Conservation (phyloP, 1,140 invertebrate genomes). For the Drosophila lacertosa region DNA sequence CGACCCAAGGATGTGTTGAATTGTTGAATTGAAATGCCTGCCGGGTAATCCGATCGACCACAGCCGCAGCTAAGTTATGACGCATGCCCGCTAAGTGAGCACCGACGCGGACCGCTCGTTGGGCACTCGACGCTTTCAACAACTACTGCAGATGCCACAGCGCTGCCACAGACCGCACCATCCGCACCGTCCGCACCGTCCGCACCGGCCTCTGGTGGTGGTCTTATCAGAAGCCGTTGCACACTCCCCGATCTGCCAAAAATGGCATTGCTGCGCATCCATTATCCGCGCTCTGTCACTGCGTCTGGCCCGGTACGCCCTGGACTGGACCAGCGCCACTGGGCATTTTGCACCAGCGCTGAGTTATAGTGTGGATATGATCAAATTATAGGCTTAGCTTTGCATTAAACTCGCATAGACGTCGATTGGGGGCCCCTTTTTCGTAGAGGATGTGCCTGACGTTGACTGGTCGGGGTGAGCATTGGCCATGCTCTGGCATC, state of each 20-base stretch:
- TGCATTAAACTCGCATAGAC: constrained; percentile 78
- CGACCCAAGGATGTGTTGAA: constrained; percentile 74
- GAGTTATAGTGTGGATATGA: constrained; percentile 82
- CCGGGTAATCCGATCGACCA: constrained; percentile 76
- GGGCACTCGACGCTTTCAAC: constrained; percentile 77
- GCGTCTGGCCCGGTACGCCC: constrained; percentile 36
- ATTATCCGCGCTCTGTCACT: constrained; percentile 76
- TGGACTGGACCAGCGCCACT: constrained; percentile 61
- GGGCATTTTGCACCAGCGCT: constrained; percentile 71
- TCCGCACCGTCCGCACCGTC: too few relatives aligned
- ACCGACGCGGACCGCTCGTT: constrained; percentile 27
- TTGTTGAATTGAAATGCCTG: constrained; percentile 82
- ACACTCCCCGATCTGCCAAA: constrained; percentile 75
- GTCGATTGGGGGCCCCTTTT: constrained; percentile 10
- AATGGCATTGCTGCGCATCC: constrained; percentile 79
- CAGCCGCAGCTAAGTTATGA: constrained; percentile 54
- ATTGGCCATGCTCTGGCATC: constrained; percentile 42
- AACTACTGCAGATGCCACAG: constrained; percentile 60
- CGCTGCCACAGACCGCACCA: too few relatives aligned
- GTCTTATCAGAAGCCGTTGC: constrained; percentile 81
- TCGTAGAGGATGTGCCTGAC: constrained; percentile 47
- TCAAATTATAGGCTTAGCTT: constrained; percentile 79
- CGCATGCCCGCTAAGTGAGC: constrained; percentile 68
- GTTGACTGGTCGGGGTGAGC: constrained; percentile 27
- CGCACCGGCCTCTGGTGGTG: constrained; percentile 48